These are phyloP conservation scores for Seira musarum DNA, from an alignment of 2,888 invertebrate species.

Conservation along the genomic window DNA sequence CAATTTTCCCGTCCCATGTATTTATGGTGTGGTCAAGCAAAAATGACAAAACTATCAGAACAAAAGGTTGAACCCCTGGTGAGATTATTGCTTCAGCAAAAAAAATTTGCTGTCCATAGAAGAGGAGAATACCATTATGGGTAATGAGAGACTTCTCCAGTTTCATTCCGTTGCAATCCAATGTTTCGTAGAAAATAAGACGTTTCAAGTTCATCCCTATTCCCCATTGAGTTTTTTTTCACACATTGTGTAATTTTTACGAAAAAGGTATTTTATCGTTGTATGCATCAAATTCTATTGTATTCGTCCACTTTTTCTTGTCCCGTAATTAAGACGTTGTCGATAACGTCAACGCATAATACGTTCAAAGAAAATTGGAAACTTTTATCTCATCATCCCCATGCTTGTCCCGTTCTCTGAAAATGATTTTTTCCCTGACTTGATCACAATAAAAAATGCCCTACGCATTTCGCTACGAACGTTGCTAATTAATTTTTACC, in stretches of 20 bases:
- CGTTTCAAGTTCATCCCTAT: background rate
- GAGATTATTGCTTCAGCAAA: constrained; percentile 15
- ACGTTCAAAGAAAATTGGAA: constrained; percentile 2
- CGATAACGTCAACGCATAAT: background rate
- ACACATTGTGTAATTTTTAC: constrained; percentile 5
- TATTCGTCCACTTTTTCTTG: background rate
- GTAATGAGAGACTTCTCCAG: constrained; percentile 8
- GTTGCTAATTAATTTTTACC: constrained; percentile 44
- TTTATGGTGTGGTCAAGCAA: constrained; percentile 14
- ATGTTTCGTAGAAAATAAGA: constrained; percentile 2
- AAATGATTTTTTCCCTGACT: constrained; percentile 8
- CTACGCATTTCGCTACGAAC: background rate
- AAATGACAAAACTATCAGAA: constrained; percentile 14
- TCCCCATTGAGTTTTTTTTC: background rate
- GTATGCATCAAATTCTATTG: constrained; percentile 1
- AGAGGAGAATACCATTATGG: background rate
- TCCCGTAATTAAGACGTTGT: constrained; percentile 3
- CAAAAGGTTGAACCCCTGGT: constrained; percentile 14
- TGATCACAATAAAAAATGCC: constrained; percentile 5
- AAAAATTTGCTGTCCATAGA: background rate
- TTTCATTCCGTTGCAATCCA: background rate
- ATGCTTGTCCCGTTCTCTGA: background rate
- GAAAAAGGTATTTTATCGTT: constrained; percentile 11
- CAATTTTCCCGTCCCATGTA: constrained; percentile 5
- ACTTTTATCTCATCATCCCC: constrained; percentile 14